These are phyloP conservation scores for Caenorhabditis sp. DNA, from an alignment of 2,888 invertebrate species.

Conservation along the genomic window DNA sequence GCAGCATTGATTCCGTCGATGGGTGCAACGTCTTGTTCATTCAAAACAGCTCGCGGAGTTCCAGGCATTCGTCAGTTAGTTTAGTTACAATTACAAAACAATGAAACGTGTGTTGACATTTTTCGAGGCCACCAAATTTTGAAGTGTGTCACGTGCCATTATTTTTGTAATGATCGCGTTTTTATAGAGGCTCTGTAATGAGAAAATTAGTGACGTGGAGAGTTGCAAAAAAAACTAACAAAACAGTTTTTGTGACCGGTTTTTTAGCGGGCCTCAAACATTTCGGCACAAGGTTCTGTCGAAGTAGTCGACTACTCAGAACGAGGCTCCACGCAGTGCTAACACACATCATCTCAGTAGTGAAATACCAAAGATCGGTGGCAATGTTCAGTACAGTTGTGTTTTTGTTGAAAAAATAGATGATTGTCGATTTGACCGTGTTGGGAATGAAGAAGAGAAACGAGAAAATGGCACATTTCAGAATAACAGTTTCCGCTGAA, in stretches of 20 bases:
- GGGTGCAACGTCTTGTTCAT: not conserved
- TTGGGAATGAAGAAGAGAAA: slow-evolving; percentile 29
- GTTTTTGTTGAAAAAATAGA: slow-evolving; percentile 9
- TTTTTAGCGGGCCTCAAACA: not conserved
- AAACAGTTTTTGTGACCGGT: not conserved
- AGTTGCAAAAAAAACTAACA: too few species aligned
- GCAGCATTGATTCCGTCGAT: slow-evolving; percentile 11
- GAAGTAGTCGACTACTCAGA: slow-evolving; percentile 7
- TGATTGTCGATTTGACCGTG: slow-evolving; percentile 9
- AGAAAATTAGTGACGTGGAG: too few species aligned
- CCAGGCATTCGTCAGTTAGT: not conserved
- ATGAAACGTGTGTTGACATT: not conserved
- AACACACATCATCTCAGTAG: slow-evolving; percentile 30
- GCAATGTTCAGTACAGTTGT: not conserved
- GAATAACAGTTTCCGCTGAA: slow-evolving; percentile 12
- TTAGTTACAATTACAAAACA: not conserved
- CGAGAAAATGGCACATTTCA: slow-evolving; percentile 25
- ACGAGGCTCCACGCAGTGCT: slow-evolving; percentile 26
- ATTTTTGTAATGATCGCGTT: too few species aligned
- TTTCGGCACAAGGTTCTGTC: slow-evolving; percentile 3
- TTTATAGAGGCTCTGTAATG: too few species aligned
- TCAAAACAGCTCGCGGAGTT: not conserved
- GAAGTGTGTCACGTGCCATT: too few species aligned
- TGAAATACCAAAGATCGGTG: slow-evolving; percentile 26
- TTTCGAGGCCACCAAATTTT: too few species aligned